Percentiles rank a stretch among this genome's conserved stretches.
Conservation (phyloP, 2,797 vertebrate genomes). For the Coranthus polyacanthus region DNA sequence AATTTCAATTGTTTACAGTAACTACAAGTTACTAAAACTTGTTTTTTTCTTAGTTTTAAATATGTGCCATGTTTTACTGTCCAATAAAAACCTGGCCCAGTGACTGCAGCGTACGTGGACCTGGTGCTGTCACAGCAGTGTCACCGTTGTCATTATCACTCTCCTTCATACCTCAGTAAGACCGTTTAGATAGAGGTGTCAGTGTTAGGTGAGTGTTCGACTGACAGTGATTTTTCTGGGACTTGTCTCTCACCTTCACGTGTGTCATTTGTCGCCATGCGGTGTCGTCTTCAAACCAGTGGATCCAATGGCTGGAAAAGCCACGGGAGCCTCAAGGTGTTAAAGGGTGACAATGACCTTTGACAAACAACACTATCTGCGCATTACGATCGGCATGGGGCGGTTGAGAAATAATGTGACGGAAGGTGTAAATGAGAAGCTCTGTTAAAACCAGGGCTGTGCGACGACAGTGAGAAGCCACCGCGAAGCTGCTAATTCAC, state of each 20-base stretch:
- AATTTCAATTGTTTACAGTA: no score
- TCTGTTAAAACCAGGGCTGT: slow-evolving; percentile 27
- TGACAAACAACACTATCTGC: slow-evolving; percentile 53
- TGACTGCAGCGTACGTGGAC: slow-evolving; percentile 26
- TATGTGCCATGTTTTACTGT: no score
- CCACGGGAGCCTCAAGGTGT: slow-evolving; percentile 34
- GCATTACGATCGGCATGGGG: slow-evolving; percentile 40
- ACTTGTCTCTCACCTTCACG: slow-evolving; percentile 57
- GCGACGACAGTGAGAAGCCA: slow-evolving; percentile 25
- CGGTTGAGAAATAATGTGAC: slow-evolving; percentile 50
- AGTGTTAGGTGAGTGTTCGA: slow-evolving; percentile 20
- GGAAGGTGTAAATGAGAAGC: slow-evolving; percentile 68
- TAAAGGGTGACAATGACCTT: slow-evolving; percentile 63
- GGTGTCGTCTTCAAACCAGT: neutral
- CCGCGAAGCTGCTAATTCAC: slow-evolving; percentile 27
- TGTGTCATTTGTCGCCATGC: slow-evolving; percentile 53
- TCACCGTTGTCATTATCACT: slow-evolving; percentile 55
- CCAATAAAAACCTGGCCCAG: no score
- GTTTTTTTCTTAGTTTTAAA: no score
- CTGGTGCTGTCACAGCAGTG: slow-evolving; percentile 31
- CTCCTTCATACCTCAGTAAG: slow-evolving; percentile 48
- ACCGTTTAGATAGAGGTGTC: slow-evolving; percentile 55
- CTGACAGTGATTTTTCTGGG: slow-evolving; percentile 39
- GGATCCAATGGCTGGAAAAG: slow-evolving; percentile 37
- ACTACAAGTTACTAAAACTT: no score